These are phyloP conservation scores for Thaumetopoea pityocampa DNA, from an alignment of 1,140 invertebrate species.

Conservation along the genomic window DNA sequence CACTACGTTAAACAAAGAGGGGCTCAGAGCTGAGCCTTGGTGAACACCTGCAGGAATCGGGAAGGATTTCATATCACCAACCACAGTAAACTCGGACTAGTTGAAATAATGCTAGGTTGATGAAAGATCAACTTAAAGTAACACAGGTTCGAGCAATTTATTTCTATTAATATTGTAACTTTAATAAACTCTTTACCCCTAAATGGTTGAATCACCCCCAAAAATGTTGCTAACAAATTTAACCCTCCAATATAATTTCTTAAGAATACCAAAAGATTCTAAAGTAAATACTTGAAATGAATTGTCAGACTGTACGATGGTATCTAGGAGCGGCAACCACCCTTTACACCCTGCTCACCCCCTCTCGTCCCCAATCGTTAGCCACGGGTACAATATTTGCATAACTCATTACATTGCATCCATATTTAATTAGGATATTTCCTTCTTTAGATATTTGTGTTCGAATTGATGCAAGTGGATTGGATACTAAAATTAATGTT, in stretches of 20 bases:
- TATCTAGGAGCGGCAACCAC: slow-evolving; percentile 16
- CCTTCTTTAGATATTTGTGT: slow-evolving; percentile 36
- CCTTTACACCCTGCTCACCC: slow-evolving; percentile 5
- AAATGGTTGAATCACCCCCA: background rate
- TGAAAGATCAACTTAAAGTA: too few relatives aligned
- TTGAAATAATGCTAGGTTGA: too few relatives aligned
- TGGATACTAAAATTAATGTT: slow-evolving; percentile 13
- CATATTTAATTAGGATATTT: slow-evolving; percentile 72
- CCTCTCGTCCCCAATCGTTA: slow-evolving; percentile 39
- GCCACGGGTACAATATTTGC: slow-evolving; percentile 61
- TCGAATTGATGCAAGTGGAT: slow-evolving; percentile 21
- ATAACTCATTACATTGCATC: slow-evolving; percentile 70
- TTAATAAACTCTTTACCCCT: slow-evolving; percentile 2
- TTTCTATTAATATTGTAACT: too few relatives aligned
- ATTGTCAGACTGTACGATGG: slow-evolving; percentile 26
- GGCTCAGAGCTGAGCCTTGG: too few relatives aligned
- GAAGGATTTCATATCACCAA: too few relatives aligned
- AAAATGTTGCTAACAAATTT: slow-evolving; percentile 17
- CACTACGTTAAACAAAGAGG: too few relatives aligned
- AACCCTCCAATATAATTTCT: slow-evolving; percentile 25
- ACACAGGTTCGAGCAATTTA: too few relatives aligned
- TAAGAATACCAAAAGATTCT: slow-evolving; percentile 23
- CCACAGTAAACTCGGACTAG: too few relatives aligned
- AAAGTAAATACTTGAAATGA: slow-evolving; percentile 30
- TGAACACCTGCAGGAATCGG: too few relatives aligned